Base-by-base conservation (phyloP, 2,888 invertebrate genomes). In the Troglohyphantes excavatus region DNA sequence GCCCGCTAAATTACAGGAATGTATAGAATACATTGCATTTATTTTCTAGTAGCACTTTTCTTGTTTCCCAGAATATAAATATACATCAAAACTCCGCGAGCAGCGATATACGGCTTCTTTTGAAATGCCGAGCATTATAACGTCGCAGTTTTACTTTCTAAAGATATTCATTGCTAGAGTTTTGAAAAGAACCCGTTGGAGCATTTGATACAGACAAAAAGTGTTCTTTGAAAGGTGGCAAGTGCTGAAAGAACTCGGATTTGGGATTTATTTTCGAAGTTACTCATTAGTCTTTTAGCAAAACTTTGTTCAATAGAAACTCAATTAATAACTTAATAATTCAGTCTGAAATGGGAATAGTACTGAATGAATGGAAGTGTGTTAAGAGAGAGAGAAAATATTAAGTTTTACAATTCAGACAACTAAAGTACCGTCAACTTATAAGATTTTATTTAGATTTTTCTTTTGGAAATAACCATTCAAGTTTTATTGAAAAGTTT, bases 101-200 rank as follows among this genome's bases (percentile, higher is more conserved):
- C 53, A 53, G 17, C 53, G 5, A 13, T 5, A 5, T n/a, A 17
- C 53, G n/a, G 53, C 53, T 53, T 53, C 53, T 53, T 53, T 53
- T 53, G 53, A 53, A 53, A 53, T 53, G n/a, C 53, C 53, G n/a
- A n/a, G n/a, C 53, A 53, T n/a, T 53, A 53, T 53, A 53, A 11
- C 39, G n/a, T 53, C 53, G 53, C n/a, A 53, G 17, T 53, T n/a
- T 53, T 53, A 53, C 53, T 53, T 53, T 53, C 53, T 53, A 53
- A 53, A 53, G 53, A 53, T n/a, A 53, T 53, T n/a, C 53, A 53
- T 53, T n/a, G 53, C 53, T 53, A n/a, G 5, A n/a, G n/a, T 53
- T 53, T 53, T 53, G 53, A 53, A 53, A 53, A n/a, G 53, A 53
- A n/a, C 5, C 13, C 17, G 9, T 53, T 53, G 13, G 5, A 39